phyloP scores from a whole-genome alignment of 1,140 invertebrate genomes.

The Samia ricini region DNA sequence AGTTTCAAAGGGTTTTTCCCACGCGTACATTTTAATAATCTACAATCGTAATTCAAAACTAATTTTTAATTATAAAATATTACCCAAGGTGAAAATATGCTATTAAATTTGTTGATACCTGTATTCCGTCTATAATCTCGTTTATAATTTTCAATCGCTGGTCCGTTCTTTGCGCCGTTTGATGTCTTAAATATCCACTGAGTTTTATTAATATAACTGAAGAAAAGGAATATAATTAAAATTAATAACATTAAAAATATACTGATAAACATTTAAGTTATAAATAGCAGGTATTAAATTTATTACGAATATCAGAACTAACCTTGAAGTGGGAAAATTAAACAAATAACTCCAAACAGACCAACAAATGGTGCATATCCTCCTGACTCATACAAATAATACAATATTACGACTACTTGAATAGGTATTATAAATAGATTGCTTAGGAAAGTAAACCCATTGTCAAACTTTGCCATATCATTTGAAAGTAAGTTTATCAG shows the following conservation, averaged over 20 bases:
- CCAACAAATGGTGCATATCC: constrained; percentile 83
- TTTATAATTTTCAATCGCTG: constrained; percentile 73
- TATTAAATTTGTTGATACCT: constrained; percentile 59
- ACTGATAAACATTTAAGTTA: too few species aligned
- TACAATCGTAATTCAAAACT: constrained; percentile 48
- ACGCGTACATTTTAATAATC: constrained; percentile 89
- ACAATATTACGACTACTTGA: constrained; percentile 79
- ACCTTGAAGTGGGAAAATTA: constrained; percentile 84
- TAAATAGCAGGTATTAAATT: background rate
- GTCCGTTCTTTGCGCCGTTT: constrained; percentile 85
- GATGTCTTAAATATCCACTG: constrained; percentile 54
- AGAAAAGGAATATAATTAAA: constrained; percentile 18
- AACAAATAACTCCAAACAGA: constrained; percentile 78
- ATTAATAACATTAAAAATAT: too few species aligned
- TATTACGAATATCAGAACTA: constrained; percentile 18
- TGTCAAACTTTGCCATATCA: constrained; percentile 84
- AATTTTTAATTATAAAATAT: background rate
- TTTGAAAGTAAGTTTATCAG: constrained; percentile 92
- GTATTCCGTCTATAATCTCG: constrained; percentile 82
- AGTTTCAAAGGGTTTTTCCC: constrained; percentile 82
- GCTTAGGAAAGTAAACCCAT: constrained; percentile 79
- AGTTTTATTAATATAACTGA: constrained; percentile 54
- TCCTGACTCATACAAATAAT: constrained; percentile 84
- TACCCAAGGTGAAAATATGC: background rate
- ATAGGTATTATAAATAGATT: constrained; percentile 85